A percentile compares a stretch with the other conserved stretches of the same genome.
Evolutionary conservation across 2,888 invertebrate genomes (phyloP).

Genomic region (Pachymerium ferrugineum): DNA sequence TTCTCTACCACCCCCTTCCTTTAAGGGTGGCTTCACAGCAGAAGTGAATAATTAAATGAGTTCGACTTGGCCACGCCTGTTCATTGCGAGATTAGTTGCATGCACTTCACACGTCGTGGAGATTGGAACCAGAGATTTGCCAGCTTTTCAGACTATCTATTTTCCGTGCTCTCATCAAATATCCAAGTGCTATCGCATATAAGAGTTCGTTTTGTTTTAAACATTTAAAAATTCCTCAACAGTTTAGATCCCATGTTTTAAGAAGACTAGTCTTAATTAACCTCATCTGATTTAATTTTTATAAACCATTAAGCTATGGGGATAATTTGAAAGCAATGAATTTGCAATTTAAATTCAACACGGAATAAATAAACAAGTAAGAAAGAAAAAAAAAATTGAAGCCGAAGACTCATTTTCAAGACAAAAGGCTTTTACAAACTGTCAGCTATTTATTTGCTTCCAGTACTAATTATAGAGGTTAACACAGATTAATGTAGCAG

Average conservation of each 20-base stretch:
- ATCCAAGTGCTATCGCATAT: too few relatives aligned
- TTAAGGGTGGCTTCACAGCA: constrained; percentile 1
- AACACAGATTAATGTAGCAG: constrained; percentile 2
- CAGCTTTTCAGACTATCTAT: constrained; percentile 6
- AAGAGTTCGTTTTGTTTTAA: too few relatives aligned
- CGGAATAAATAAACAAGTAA: background rate
- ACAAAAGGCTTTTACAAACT: background rate
- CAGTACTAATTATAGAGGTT: background rate
- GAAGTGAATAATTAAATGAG: constrained; percentile 23
- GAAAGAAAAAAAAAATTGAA: background rate
- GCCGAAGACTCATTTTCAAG: background rate
- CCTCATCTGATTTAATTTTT: background rate
- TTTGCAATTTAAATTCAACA: background rate
- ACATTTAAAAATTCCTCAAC: too few relatives aligned
- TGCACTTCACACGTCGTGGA: constrained; percentile 27
- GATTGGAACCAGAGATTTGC: constrained; percentile 24
- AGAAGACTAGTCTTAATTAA: too few relatives aligned
- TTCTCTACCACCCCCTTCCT: background rate
- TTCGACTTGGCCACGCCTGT: constrained; percentile 27
- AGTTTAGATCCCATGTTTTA: too few relatives aligned
- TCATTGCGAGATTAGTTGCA: constrained; percentile 27
- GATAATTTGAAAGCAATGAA: background rate
- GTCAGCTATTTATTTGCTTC: background rate
- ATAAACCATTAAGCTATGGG: background rate
- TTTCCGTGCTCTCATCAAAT: constrained; percentile 5